Evolutionary conservation across 2,113 vertebrate species (phyloP).

Genomic region (Tupaia tana): DNA sequence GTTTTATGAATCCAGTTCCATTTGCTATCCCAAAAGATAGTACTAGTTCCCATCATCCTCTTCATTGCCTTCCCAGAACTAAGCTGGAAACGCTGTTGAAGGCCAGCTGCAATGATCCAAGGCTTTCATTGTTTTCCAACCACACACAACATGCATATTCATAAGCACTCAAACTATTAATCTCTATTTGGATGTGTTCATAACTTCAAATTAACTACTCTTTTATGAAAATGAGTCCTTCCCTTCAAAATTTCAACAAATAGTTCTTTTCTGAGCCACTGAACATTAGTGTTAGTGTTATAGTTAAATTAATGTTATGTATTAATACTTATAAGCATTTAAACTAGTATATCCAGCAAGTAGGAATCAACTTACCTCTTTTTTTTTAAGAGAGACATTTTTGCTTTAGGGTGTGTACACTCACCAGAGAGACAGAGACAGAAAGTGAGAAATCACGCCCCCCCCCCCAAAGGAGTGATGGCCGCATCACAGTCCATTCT

Average conservation of each 20-base stretch:
- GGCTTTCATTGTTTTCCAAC: not conserved
- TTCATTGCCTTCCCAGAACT: not conserved
- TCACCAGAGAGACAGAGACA: too few species aligned
- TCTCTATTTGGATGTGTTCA: not conserved
- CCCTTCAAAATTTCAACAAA: not conserved
- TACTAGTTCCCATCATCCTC: not conserved
- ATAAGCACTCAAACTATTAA: not conserved
- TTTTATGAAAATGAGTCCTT: not conserved
- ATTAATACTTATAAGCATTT: not conserved
- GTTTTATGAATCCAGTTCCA: not conserved
- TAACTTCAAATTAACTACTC: not conserved
- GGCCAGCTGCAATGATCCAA: not conserved
- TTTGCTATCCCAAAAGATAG: not conserved
- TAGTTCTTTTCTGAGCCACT: not conserved
- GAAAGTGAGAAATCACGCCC: too few species aligned
- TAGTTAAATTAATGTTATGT: not conserved
- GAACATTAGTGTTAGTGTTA: not conserved
- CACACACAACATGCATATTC: not conserved
- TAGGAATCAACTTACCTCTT: not conserved
- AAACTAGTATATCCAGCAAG: not conserved
- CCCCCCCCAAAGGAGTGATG: too few species aligned
- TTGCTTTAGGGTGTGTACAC: too few species aligned
- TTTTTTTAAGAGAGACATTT: not conserved
- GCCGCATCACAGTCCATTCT: too few species aligned
- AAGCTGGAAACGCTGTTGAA: not conserved